Evolutionary conservation across 1,140 invertebrate species (phyloP).

Genomic region (Heliconius eleuchia): DNA sequence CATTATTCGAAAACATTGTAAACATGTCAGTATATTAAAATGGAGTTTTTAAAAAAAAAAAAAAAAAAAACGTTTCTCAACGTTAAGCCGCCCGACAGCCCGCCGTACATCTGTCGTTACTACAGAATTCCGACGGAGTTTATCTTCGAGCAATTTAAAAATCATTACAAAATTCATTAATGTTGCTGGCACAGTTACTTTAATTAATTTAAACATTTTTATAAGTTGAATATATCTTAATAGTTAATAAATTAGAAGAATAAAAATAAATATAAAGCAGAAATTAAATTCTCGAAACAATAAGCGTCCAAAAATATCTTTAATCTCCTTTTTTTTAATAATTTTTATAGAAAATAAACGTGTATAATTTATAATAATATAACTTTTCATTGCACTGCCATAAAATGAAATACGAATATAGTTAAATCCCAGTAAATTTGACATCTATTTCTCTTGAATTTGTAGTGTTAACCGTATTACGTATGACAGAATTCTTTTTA

Average conservation of each 20-base stretch:
- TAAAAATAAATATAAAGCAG: not conserved
- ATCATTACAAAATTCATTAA: not conserved
- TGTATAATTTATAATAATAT: not conserved
- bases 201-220: not conserved
- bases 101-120: constrained; percentile 23
- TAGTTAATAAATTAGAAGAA: not conserved
- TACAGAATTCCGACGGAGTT: constrained; percentile 19
- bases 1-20: constrained; percentile 7
- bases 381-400: not conserved
- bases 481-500: constrained; percentile 43
- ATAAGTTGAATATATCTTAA: not conserved
- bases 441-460: constrained; percentile 10
- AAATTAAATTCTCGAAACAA: not conserved
- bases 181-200: not conserved
- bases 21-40: constrained; percentile 6
- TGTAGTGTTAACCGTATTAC: constrained; percentile 40
- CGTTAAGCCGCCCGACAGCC: constrained; percentile 4
- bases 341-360: not conserved
- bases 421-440: not conserved
- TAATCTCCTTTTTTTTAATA: not conserved
- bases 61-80: not conserved
- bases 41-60: not conserved
- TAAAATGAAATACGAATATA: constrained; percentile 3
- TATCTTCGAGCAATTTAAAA: constrained; percentile 22
- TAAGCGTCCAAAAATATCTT: not conserved